Evolutionary conservation across 2,113 vertebrate genomes (phyloP), one percentile per base, ranked within the genome.

Genomic region (Conger conger): DNA sequence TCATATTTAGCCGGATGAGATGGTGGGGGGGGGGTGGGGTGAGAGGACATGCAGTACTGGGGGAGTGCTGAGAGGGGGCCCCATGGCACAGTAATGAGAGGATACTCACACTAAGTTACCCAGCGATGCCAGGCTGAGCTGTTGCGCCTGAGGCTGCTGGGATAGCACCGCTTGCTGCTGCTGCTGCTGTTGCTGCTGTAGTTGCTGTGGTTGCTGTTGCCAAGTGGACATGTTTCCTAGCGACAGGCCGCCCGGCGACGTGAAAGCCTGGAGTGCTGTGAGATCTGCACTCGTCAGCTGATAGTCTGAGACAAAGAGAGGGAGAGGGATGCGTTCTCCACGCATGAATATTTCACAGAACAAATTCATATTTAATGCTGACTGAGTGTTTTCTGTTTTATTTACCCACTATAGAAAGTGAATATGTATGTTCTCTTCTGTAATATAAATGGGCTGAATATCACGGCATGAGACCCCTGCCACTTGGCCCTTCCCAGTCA

Each of bases 211-310:
- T 0, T 97, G 97, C 93, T 98, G 97, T 90, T 98, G 98, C 97
- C 97, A 99, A 92, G 97, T 94, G 35, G 96, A 95, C 93, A 99
- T 95, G 87, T 95, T 97, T 94, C 97, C 95, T 81, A 97, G 96
- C 85, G 98, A 96, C 93, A 99, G 92, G 54, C 96, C 93, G 20
- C 95, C 94, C 5, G 97, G 96, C 0, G 97, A 98, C 84, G 96
- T 96, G 95, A 99, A 99, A 0, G 97, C 95, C 2, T 97, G 96
- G 89, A 99, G 95, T 2, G 96, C 97, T 9, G 97, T 97, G 79
- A 99, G 94, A 90, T 98, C 98, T 18, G 97, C 97, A 1, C 97
- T 98, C 9, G 96, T 97, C 96, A 98, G 93, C 94, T 98, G 97
- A 93, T 98, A 99, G 91, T 99, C 97, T 99, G 96, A 11, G 91